Evolutionary conservation across 2,888 invertebrate species (phyloP).

Genomic region (Arctia plantaginis): DNA sequence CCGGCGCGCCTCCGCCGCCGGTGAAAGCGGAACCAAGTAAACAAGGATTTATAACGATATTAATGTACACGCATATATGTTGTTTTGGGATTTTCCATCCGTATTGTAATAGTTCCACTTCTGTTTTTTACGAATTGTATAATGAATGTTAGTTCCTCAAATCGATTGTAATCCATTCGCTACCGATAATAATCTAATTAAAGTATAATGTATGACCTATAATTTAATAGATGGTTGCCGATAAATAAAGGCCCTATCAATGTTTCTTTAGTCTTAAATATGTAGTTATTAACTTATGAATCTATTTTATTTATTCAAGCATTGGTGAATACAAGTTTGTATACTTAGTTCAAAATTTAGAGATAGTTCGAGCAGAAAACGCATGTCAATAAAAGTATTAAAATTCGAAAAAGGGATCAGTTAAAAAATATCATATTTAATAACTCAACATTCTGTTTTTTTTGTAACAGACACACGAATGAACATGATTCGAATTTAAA

Average conservation of each 20-base stretch:
- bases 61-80: background rate
- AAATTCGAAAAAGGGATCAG: too few species aligned
- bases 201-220: background rate
- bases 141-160: background rate
- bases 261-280: background rate
- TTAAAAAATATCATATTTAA: too few species aligned
- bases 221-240: background rate
- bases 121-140: background rate
- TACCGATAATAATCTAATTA: too few species aligned
- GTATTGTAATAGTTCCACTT: constrained; percentile 6
- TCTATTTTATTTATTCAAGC: background rate
- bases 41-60: constrained; percentile 45
- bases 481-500: too few species aligned
- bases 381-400: background rate
- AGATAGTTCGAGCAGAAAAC: background rate
- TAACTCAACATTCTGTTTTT: too few species aligned
- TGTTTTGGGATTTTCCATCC: constrained; percentile 18
- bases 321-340: background rate
- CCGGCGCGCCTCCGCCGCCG: constrained; percentile 30
- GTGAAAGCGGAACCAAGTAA: constrained; percentile 53
- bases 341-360: background rate
- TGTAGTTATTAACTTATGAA: background rate
- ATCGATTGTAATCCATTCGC: background rate
- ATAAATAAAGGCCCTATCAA: background rate
- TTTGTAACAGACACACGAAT: too few species aligned